Evolutionary conservation across 2,888 invertebrate genomes (phyloP).

Genomic region (Lasioglossum leucozonium): DNA sequence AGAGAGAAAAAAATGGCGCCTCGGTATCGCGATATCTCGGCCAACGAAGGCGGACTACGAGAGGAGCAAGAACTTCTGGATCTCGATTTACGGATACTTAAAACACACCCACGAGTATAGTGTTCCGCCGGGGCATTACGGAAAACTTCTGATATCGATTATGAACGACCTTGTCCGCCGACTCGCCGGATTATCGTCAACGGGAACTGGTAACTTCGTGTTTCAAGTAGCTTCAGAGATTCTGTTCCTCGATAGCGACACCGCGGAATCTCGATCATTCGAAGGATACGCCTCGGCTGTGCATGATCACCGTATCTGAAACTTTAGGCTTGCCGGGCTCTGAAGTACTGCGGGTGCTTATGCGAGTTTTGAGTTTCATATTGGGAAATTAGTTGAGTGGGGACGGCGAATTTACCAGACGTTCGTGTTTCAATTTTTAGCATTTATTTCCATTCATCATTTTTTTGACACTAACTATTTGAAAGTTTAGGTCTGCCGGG

Average conservation of each 20-base stretch:
- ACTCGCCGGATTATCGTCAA: conserved; percentile 6
- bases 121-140: conserved; percentile 41
- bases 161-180: conserved; percentile 48
- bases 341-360: too few species aligned
- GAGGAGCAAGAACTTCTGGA: conserved; percentile 62
- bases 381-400: too few species aligned
- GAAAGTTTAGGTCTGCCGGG: not conserved
- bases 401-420: too few species aligned
- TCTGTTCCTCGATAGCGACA: not conserved
- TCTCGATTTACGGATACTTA: conserved; percentile 66
- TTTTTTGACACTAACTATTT: not conserved
- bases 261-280: not conserved
- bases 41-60: conserved; percentile 56
- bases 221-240: conserved; percentile 5
- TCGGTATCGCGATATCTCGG: conserved; percentile 60
- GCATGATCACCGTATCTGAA: not conserved
- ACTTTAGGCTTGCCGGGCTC: not conserved
- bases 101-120: conserved; percentile 63
- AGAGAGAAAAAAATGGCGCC: conserved; percentile 51
- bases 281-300: not conserved
- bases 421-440: too few species aligned
- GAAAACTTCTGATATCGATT: conserved; percentile 34
- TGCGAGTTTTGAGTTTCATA: too few species aligned
- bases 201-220: not conserved
- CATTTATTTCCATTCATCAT: too few species aligned